phyloP scores from a whole-genome alignment of 1,140 invertebrate genomes.

The Pachyrhynchus sulphureomaculatus region DNA sequence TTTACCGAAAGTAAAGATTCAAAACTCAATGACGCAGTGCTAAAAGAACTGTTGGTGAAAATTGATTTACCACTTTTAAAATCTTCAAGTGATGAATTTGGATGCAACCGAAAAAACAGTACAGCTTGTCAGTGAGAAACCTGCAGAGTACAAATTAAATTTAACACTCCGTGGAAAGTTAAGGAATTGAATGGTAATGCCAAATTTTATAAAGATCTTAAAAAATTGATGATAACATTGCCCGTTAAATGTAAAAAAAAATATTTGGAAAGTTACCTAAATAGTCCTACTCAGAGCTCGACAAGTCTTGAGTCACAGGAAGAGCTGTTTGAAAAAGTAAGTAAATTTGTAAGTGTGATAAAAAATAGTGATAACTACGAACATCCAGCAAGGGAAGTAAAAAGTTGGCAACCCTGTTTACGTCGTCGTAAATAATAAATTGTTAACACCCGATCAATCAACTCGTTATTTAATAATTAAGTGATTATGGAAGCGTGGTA shows the following conservation, averaged over 20 bases:
- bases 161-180: conserved; percentile 78
- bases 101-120: conserved; percentile 79
- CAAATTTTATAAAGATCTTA: conserved; percentile 78
- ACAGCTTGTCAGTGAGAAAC: conserved; percentile 69
- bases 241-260: conserved; percentile 67
- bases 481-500: too few species aligned
- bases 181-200: conserved; percentile 77
- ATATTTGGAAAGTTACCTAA: conserved; percentile 71
- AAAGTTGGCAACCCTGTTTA: too few species aligned
- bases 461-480: too few species aligned
- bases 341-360: conserved; percentile 33
- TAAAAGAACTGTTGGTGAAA: conserved; percentile 75
- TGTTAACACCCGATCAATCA: too few species aligned
- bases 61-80: conserved; percentile 79
- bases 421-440: too few species aligned
- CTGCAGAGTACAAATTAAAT: conserved; percentile 80
- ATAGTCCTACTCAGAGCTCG: too few species aligned
- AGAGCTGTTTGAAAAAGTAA: too few species aligned
- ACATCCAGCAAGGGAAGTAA: too few species aligned
- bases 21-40: conserved; percentile 70
- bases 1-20: conserved; percentile 69
- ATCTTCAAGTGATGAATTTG: conserved; percentile 70
- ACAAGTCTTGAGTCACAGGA: conserved; percentile 36
- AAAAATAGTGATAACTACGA: conserved; percentile 39
- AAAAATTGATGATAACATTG: conserved; percentile 72